Evolutionary conservation across 2,888 invertebrate genomes (phyloP), one percentile per base, ranked within the genome.

Genomic region (Lypha dubia): DNA sequence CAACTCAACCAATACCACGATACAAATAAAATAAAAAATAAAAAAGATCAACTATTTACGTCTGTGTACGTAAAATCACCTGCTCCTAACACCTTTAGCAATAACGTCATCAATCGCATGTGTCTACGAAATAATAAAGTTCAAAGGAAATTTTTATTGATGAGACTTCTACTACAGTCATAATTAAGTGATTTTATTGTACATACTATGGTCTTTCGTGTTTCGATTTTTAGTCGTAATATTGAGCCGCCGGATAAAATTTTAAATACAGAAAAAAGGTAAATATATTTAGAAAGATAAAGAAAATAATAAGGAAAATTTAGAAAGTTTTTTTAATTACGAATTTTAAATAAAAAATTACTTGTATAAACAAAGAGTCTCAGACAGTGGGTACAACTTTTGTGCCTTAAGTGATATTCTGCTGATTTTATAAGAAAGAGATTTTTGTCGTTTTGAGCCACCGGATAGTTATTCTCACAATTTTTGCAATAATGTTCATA

Each of bases 121-220:
- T 67, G 49, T 15, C 67, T 44, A 13, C 62, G 11, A 44, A 15
- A 28, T 28, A 24, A 28, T 9, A 7, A 56, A 9, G 15, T 35
- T 46, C 0, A 11, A 17, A 32, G 11, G 24, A 46, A 15, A 60
- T 22, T 9, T 58, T 46, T 15, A 35, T 11, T 13, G 7, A 46
- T 20, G 53, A 68, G 41, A 73, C 80, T 86, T 83, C 81, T 76
- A 84, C 80, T 68, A 8, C 46, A 9, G 9, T 8, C 41, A 20
- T 24, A 71, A 49, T 46, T 22, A 11, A 22, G 28, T 20, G 7
- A 41, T 74, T 41, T 32, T n/a, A 76, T 49, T 68, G 70, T 49
- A n/a, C n/a, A n/a, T n/a, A 38, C 41, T 58, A 92, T 92, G 92
- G 92, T 92, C 60, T 92, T 92, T 87, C 89, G 90, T 79, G 92